A percentile compares a stretch with the other conserved stretches of the same genome.
Conservation (phyloP, 2,888 invertebrate species). For the Ochropacha duplaris region DNA sequence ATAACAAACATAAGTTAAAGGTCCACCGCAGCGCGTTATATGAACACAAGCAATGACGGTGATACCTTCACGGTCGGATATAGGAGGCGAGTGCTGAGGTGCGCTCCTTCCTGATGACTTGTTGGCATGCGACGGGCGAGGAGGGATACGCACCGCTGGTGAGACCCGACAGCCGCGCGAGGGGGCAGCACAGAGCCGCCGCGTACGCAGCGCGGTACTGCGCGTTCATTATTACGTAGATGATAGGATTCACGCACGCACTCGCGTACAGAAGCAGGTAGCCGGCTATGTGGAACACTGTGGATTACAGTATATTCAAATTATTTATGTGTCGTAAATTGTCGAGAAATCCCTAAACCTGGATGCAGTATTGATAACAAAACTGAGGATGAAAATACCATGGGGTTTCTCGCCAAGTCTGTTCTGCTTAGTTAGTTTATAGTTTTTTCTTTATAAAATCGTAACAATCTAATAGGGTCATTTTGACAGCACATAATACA, state of each 20-base stretch:
- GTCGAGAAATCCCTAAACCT: too few species aligned
- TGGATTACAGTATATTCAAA: constrained; percentile 34
- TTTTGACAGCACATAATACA: too few species aligned
- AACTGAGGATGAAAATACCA: too few species aligned
- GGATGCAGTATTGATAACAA: too few species aligned
- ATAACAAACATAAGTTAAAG: neutral
- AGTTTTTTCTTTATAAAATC: too few species aligned
- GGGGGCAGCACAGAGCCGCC: constrained; percentile 87
- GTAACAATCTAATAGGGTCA: too few species aligned
- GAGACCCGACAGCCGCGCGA: constrained; percentile 80
- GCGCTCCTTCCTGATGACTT: constrained; percentile 57
- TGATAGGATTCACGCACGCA: constrained; percentile 95
- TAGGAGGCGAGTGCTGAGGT: constrained; percentile 69
- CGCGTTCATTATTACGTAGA: constrained; percentile 97
- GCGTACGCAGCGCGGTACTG: constrained; percentile 96
- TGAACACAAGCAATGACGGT: constrained; percentile 17
- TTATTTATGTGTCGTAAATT: neutral
- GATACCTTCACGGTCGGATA: constrained; percentile 76
- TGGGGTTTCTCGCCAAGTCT: too few species aligned
- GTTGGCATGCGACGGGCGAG: constrained; percentile 62
- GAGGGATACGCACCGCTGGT: constrained; percentile 84
- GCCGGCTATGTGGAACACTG: constrained; percentile 89
- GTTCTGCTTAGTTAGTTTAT: too few species aligned
- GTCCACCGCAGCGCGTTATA: neutral
- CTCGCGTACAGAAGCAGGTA: constrained; percentile 94